These are phyloP conservation scores for Heterodera carotae DNA, from an alignment of 1,140 invertebrate species.

Conservation along the genomic window DNA sequence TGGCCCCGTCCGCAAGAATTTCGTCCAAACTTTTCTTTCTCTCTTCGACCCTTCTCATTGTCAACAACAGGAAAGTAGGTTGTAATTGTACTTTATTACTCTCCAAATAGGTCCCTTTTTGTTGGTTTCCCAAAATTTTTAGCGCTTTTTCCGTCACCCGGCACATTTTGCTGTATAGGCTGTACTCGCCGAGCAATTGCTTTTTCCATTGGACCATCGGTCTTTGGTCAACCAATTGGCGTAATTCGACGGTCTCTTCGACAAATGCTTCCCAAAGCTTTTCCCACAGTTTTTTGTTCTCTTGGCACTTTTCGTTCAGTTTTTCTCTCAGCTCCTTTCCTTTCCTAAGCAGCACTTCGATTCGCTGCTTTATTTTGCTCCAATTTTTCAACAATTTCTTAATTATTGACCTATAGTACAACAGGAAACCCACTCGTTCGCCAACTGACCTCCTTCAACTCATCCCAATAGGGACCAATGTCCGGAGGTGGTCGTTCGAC, in stretches of 20 bases:
- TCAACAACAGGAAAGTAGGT: not conserved
- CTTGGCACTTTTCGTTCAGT: constrained; percentile 24
- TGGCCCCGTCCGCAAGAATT: constrained; percentile 11
- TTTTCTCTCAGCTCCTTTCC: constrained; percentile 11
- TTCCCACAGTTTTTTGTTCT: constrained; percentile 22
- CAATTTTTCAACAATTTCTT: constrained; percentile 9
- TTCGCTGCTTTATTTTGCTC: constrained; percentile 3
- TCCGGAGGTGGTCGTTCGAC: constrained; percentile 6
- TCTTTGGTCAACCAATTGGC: constrained; percentile 11
- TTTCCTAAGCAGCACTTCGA: constrained; percentile 9
- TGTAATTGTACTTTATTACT: not conserved
- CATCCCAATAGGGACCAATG: not conserved
- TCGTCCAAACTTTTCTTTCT: not conserved
- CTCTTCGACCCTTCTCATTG: not conserved
- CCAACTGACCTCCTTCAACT: constrained; percentile 7
- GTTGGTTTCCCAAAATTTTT: not conserved
- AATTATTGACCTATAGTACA: not conserved
- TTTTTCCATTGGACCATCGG: not conserved
- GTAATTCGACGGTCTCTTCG: constrained; percentile 16
- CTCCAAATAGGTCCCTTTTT: constrained; percentile 2
- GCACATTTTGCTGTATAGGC: constrained; percentile 9
- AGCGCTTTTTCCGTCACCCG: constrained; percentile 15
- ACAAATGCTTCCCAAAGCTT: constrained; percentile 26
- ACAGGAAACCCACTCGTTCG: not conserved
- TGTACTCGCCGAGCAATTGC: not conserved